These are phyloP conservation scores for Salpingus planirostris DNA, from an alignment of 2,888 invertebrate genomes.

Conservation along the genomic window DNA sequence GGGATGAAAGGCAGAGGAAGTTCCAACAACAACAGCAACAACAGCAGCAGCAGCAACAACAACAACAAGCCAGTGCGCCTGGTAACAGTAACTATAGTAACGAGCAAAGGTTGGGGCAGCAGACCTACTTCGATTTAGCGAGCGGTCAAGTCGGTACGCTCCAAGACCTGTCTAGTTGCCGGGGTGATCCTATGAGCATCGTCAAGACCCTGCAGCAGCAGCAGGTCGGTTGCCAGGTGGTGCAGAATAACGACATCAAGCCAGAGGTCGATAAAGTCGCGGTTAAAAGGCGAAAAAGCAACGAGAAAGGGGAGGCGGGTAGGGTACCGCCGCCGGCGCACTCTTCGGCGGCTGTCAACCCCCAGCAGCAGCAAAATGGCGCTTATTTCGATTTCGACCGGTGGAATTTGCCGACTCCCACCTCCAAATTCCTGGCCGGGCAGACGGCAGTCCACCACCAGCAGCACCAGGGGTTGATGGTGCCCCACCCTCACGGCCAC, in stretches of 20 bases:
- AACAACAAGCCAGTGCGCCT: slow-evolving; percentile 2
- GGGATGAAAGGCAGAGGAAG: slow-evolving; percentile 48
- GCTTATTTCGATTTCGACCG: slow-evolving; percentile 73
- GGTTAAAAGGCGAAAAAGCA: slow-evolving; percentile 48
- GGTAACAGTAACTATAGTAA: slow-evolving; percentile 11
- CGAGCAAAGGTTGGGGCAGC: slow-evolving; percentile 45
- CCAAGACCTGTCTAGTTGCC: slow-evolving; percentile 64
- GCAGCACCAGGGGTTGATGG: slow-evolving; percentile 49
- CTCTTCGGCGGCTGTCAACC: slow-evolving; percentile 44
- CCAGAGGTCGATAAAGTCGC: slow-evolving; percentile 31
- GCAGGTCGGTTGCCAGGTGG: slow-evolving; percentile 17
- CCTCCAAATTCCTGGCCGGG: slow-evolving; percentile 60
- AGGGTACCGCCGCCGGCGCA: slow-evolving; percentile 67
- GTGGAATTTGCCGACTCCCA: slow-evolving; percentile 67
- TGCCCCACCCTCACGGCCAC: slow-evolving; percentile 55
- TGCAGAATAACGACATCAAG: background rate
- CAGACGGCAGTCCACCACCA: slow-evolving; percentile 32
- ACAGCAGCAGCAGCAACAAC: slow-evolving; percentile 35
- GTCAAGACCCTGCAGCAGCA: slow-evolving; percentile 55
- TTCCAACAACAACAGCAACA: slow-evolving; percentile 41
- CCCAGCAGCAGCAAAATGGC: slow-evolving; percentile 30
- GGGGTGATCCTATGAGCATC: slow-evolving; percentile 68
- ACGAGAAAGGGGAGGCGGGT: slow-evolving; percentile 50
- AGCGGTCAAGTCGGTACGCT: slow-evolving; percentile 50
- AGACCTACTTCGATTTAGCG: slow-evolving; percentile 57